Percentiles rank a stretch among this genome's conserved stretches.
Conservation (phyloP, 2,113 vertebrate genomes). For the Psammodynastes pulverulentus region DNA sequence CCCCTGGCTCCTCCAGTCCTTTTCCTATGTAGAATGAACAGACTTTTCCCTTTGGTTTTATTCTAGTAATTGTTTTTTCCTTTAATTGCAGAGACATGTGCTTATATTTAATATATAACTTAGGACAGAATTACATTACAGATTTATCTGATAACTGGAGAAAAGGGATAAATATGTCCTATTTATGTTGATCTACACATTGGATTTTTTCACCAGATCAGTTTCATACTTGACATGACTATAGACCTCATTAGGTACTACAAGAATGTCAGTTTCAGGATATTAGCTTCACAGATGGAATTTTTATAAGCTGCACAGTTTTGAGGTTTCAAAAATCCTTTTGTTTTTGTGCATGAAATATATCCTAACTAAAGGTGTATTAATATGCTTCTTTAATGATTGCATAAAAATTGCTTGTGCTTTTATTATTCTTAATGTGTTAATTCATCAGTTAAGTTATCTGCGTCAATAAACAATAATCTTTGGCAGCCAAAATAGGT, state of each 20-base stretch:
- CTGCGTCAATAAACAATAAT: conserved; percentile 13
- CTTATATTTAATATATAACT: background rate
- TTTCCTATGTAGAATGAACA: background rate
- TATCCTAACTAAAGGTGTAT: background rate
- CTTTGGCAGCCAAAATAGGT: conserved; percentile 26
- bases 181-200: background rate
- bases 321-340: background rate
- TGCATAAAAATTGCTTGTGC: conserved; percentile 51
- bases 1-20: background rate
- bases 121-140: background rate
- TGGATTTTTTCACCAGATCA: background rate
- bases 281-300: background rate
- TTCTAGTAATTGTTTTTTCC: background rate
- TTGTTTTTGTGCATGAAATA: background rate
- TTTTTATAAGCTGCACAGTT: background rate
- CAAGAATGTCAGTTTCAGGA: background rate
- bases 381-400: conserved; percentile 17
- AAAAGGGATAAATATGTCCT: background rate
- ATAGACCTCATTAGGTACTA: background rate
- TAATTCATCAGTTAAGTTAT: conserved; percentile 23
- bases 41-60: background rate
- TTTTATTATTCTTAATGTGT: conserved; percentile 40
- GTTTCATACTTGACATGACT: background rate
- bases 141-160: background rate
- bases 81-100: background rate